phyloP scores from a whole-genome alignment of 2,797 vertebrate genomes.

The Merluccius polli region DNA sequence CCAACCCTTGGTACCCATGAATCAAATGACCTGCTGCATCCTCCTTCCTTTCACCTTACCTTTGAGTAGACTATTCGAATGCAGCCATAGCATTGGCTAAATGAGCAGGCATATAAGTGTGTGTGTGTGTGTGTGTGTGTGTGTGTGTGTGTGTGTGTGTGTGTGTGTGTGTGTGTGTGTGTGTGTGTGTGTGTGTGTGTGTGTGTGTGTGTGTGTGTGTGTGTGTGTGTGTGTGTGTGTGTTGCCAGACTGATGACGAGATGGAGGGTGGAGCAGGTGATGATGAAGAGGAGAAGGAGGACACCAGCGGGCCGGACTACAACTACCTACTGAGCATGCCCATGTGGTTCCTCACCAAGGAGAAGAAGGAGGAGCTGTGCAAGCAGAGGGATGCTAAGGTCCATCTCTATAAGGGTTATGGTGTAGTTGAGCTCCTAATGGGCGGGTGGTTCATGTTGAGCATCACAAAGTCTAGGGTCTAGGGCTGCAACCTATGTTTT shows the following conservation, averaged over 20 bases:
- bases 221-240: not conserved
- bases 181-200: no score
- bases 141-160: no score
- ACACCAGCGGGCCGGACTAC: conserved; percentile 84
- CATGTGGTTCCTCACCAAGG: conserved; percentile 95
- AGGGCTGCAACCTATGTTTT: not conserved
- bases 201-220: no score
- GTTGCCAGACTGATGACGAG: conserved; percentile 46
- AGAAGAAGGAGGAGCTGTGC: conserved; percentile 97
- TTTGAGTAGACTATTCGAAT: not conserved
- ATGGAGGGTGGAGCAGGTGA: conserved; percentile 52
- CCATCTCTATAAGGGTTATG: not conserved
- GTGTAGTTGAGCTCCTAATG: not conserved
- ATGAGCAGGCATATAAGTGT: not conserved
- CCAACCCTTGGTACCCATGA: not conserved
- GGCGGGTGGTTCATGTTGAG: not conserved
- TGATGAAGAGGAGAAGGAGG: conserved; percentile 56
- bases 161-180: no score
- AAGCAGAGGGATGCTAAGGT: conserved; percentile 90
- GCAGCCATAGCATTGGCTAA: not conserved
- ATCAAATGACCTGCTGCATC: not conserved
- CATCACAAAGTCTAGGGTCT: not conserved
- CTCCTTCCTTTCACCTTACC: not conserved
- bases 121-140: no score
- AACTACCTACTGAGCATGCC: conserved; percentile 98